phyloP scores from a whole-genome alignment of 2,113 vertebrate genomes.

The Guaruba guarouba region DNA sequence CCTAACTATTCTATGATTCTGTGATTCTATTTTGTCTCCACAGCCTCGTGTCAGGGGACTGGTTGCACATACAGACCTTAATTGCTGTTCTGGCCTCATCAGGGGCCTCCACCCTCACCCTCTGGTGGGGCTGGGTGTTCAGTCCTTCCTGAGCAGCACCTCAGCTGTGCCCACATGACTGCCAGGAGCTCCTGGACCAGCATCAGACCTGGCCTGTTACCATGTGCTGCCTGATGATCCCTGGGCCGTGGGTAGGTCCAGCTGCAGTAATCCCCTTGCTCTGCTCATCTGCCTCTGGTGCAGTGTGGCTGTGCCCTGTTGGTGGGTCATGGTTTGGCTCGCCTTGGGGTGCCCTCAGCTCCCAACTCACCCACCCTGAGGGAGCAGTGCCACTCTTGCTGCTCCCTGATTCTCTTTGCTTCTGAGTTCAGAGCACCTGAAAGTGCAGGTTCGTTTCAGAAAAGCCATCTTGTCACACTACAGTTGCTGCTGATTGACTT shows the following conservation, averaged over 20 bases:
- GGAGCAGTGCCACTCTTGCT: neutral
- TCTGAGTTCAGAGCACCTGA: neutral
- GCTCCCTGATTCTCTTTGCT: neutral
- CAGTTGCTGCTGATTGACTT: neutral
- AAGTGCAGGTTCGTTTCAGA: neutral
- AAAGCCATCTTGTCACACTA: neutral
- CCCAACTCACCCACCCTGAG: neutral
- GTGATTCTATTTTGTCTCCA: neutral
- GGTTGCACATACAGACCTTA: neutral
- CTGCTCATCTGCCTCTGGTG: neutral
- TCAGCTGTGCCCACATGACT: neutral
- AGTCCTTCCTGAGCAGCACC: neutral
- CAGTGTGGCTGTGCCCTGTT: fast-evolving
- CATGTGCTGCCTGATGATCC: neutral
- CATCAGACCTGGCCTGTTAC: neutral
- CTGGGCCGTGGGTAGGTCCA: fast-evolving
- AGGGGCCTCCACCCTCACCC: neutral
- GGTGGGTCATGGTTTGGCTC: fast-evolving
- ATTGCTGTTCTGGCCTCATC: neutral
- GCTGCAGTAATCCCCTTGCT: too few species aligned
- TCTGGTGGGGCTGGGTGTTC: neutral
- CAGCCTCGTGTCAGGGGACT: neutral
- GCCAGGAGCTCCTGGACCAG: neutral
- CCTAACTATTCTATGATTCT: too few species aligned
- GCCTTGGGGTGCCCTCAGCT: fast-evolving